Evolutionary conservation across 2,113 vertebrate genomes (phyloP).

Genomic region (Dunckerocampus dactyliophorus): DNA sequence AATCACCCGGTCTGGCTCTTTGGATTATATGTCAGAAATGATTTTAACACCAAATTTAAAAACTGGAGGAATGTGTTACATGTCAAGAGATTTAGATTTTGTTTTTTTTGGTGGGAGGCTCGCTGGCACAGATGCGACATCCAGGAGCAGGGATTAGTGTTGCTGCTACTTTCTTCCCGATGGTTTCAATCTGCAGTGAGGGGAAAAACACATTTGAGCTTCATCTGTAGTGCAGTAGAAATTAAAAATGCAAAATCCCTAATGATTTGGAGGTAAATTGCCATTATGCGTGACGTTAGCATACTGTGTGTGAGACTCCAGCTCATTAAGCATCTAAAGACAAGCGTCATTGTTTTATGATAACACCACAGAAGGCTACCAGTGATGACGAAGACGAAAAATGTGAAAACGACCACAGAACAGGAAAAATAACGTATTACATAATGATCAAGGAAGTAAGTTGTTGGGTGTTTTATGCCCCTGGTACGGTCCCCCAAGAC

Average conservation of each 20-base stretch:
- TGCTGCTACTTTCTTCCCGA: constrained; percentile 90
- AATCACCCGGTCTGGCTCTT: not conserved
- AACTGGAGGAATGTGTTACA: constrained; percentile 35
- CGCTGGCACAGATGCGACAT: constrained; percentile 77
- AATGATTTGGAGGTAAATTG: too few species aligned
- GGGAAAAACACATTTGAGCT: not conserved
- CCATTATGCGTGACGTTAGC: too few species aligned
- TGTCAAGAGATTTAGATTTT: constrained; percentile 71
- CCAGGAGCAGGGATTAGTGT: constrained; percentile 82
- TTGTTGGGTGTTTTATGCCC: too few species aligned
- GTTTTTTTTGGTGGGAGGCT: constrained; percentile 85
- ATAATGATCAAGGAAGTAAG: too few species aligned
- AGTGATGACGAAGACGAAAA: not conserved
- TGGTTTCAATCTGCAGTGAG: constrained; percentile 87
- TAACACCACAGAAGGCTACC: not conserved
- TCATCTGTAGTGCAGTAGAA: not conserved
- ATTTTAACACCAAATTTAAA: constrained; percentile 5
- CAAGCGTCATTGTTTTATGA: not conserved
- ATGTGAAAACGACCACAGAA: not conserved
- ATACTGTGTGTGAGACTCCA: too few species aligned
- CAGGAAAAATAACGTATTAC: too few species aligned
- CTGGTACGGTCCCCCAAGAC: too few species aligned
- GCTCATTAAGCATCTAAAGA: too few species aligned
- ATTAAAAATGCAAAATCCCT: too few species aligned
- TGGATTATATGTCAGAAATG: not conserved